Base-by-base conservation (phyloP, 2,113 vertebrate species). In the Engraulis encrasicolus region DNA sequence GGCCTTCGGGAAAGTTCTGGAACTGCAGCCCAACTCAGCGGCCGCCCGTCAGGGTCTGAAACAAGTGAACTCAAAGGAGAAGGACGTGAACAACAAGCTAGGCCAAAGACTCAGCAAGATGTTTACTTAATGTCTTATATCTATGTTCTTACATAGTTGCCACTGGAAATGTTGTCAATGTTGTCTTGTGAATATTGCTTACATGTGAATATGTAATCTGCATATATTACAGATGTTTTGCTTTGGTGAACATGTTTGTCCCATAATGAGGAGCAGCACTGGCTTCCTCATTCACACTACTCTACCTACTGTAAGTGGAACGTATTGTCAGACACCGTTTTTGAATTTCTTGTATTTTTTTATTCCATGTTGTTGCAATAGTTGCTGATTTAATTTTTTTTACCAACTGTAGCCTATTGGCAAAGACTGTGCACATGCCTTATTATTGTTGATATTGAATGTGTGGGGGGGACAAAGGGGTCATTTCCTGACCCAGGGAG, bases 31-130 rank as follows among this genome's bases (percentile, higher is more conserved):
- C 0, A 91, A 95, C 38, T 97, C 96, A 48, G 85, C 92, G 4
- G 94, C 95, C 4, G 97, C 96, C n/a, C 88, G 92, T 20, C 93
- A 95, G 61, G 96, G 95, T 31, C 92, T 98, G 15, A 92, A 92
- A 85, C 94, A 94, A 66, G 93, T 97, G 66, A 90, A 92, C 15
- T 89, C 85, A 79, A 90, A 82, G 86, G 92, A 94, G 81, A 96
- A 94, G 84, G 94, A 93, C 50, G 92, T 92, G 71, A 94, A 97
- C 77, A 89, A 89, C 78, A 91, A 95, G 78, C 86, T 97, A 82
- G 96, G 96, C 79, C 91, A 93, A 71, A 95, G 96, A 87, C 93
- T 98, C 61, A 96, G 96, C 86, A 98, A 97, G 91, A 97, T 95
- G 95, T 96, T 95, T 82, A 94, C 61, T 34, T 71, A 71, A 34